These are phyloP conservation scores for Gallinago paraguaiae DNA, from an alignment of 2,113 vertebrate species.

Conservation along the genomic window DNA sequence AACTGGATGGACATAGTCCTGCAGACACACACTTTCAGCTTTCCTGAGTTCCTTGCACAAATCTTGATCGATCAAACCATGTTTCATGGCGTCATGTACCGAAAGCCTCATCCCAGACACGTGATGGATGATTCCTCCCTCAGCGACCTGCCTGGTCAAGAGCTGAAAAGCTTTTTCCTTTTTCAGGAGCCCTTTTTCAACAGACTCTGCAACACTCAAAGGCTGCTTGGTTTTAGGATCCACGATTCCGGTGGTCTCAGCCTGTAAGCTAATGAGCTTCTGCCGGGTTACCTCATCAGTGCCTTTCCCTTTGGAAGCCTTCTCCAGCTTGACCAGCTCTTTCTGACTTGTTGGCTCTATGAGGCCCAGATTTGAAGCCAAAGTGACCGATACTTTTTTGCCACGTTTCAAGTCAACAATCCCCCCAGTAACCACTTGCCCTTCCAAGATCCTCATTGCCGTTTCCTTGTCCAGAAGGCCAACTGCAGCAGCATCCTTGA, in stretches of 20 bases:
- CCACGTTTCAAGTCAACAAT: slow-evolving; percentile 87
- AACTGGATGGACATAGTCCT: slow-evolving; percentile 67
- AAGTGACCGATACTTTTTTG: slow-evolving; percentile 89
- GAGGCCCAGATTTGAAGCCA: slow-evolving; percentile 89
- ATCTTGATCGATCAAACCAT: slow-evolving; percentile 78
- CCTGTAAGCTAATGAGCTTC: slow-evolving; percentile 82
- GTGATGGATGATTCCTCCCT: slow-evolving; percentile 91
- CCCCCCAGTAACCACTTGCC: slow-evolving; percentile 92
- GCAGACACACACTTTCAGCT: slow-evolving; percentile 78
- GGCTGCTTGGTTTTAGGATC: slow-evolving; percentile 81
- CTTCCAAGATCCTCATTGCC: slow-evolving; percentile 84
- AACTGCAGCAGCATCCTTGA: slow-evolving; percentile 81
- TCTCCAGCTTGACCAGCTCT: slow-evolving; percentile 85
- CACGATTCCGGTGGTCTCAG: slow-evolving; percentile 87
- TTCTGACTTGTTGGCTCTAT: slow-evolving; percentile 76
- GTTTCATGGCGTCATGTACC: slow-evolving; percentile 79
- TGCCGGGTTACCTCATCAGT: slow-evolving; percentile 71
- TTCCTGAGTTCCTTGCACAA: slow-evolving; percentile 77
- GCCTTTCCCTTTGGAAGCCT: slow-evolving; percentile 85
- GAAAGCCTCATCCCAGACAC: slow-evolving; percentile 86
- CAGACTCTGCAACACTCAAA: slow-evolving; percentile 78
- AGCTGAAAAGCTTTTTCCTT: slow-evolving; percentile 76
- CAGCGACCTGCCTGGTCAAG: slow-evolving; percentile 85
- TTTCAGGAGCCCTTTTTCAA: slow-evolving; percentile 80
- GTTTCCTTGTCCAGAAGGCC: slow-evolving; percentile 88